Evolutionary conservation across 2,113 vertebrate genomes (phyloP), one percentile per base, ranked within the genome.

Genomic region (Leptosomus discolor): DNA sequence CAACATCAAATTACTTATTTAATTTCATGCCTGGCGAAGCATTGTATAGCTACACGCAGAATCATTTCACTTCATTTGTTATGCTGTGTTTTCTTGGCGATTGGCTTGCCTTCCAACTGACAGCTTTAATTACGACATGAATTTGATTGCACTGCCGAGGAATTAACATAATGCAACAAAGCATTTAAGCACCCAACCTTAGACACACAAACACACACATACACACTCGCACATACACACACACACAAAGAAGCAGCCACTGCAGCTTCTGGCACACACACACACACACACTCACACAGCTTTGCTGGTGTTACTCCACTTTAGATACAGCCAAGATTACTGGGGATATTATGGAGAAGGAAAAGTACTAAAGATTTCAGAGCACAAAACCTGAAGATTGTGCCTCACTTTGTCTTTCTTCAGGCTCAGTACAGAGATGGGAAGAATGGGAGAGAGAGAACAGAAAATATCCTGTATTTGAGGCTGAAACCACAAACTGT

Each of bases 1-100:
- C 99, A 99, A 99, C 99, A 99, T 99, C 99, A 99, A 99, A 99
- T 99, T 99, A 99, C 99, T 99, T 99, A 99, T 99, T 99, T 99
- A 98, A 99, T 99, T 99, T 99, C 99, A 99, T 99, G 99, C 99
- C 99, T 98, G 98, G 99, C 97, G 99, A 99, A 99, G 99, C 99
- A 98, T 99, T 98, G 98, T 98, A 98, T 99, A 99, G 99, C 99
- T 99, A 99, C 99, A 99, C 96, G 98, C 98, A 98, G 98, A 99
- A 99, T 99, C 98, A 97, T 98, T 98, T 99, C 98, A 99, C 99
- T 99, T 99, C 98, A 99, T 98, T 99, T 99, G 99, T 99, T 99
- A 98, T 98, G 98, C 98, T 98, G 99, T 99, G 98, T 99, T 99
- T 98, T 98, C 97, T 97, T 98, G 98, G 98, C 98, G 98, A 99